These are phyloP conservation scores for Lasioglossum figueresi DNA, from an alignment of 2,888 invertebrate genomes.

Conservation along the genomic window DNA sequence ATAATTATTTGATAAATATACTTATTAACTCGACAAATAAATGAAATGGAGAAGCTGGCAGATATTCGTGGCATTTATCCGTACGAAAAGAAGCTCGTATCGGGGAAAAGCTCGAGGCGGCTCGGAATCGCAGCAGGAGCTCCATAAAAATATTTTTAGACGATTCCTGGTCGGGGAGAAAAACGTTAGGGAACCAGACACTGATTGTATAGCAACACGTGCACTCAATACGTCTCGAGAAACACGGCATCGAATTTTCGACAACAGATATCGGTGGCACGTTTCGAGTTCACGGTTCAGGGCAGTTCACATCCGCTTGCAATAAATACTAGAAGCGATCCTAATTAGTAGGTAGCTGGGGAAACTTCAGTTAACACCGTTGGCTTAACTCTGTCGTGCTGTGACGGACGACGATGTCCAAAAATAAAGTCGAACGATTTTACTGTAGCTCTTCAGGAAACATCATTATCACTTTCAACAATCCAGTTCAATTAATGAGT, in stretches of 20 bases:
- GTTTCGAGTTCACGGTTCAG: constrained; percentile 73
- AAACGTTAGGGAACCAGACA: constrained; percentile 57
- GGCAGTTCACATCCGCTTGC: not conserved
- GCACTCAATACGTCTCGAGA: constrained; percentile 81
- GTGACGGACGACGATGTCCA: not conserved
- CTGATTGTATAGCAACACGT: constrained; percentile 75
- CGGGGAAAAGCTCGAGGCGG: not conserved
- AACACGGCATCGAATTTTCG: constrained; percentile 73
- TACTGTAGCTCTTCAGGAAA: not conserved
- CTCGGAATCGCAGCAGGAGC: constrained; percentile 81
- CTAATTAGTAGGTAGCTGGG: not conserved
- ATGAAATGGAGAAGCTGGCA: not conserved
- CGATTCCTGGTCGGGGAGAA: constrained; percentile 48
- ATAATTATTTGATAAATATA: not conserved
- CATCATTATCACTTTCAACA: not conserved
- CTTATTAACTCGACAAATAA: no score
- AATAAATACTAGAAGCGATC: not conserved
- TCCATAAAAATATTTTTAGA: constrained; percentile 84
- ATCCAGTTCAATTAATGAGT: not conserved
- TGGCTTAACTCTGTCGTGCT: not conserved
- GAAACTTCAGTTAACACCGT: not conserved
- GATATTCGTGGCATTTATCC: not conserved
- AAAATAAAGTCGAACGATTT: not conserved
- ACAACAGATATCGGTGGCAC: constrained; percentile 29
- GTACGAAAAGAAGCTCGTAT: not conserved